These are phyloP conservation scores for Eulemur rufifrons DNA, from an alignment of 2,113 vertebrate species.

Conservation along the genomic window DNA sequence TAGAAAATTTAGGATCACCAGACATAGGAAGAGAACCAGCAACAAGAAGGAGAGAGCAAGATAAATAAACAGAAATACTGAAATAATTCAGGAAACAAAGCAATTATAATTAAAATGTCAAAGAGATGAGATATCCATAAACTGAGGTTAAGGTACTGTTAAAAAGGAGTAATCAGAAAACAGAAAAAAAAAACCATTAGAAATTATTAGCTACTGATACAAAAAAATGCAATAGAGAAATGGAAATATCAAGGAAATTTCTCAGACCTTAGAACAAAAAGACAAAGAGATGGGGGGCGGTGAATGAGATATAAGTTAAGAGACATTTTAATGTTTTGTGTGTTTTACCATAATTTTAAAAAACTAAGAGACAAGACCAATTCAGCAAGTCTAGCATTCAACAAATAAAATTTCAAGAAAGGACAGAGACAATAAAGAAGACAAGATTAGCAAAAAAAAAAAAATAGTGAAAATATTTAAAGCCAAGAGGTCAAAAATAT, in stretches of 20 bases:
- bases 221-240: neutral
- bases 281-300: neutral
- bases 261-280: neutral
- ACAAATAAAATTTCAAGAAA: neutral
- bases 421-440: neutral
- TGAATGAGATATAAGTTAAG: neutral
- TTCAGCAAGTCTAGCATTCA: neutral
- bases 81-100: constrained; percentile 38
- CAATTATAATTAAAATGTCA: neutral
- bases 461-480: constrained; percentile 1
- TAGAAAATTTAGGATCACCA: neutral
- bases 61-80: neutral
- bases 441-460: constrained; percentile 14
- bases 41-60: neutral
- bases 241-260: neutral
- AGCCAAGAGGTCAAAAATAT: neutral
- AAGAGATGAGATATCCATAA: neutral
- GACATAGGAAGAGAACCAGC: neutral
- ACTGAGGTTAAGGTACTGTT: neutral
- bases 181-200: neutral
- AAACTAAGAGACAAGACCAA: neutral
- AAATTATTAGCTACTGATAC: neutral
- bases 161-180: constrained; percentile 10
- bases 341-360: neutral
- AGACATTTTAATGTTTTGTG: neutral